Conservation (phyloP, 2,113 vertebrate species). For the Ophiodon elongatus region DNA sequence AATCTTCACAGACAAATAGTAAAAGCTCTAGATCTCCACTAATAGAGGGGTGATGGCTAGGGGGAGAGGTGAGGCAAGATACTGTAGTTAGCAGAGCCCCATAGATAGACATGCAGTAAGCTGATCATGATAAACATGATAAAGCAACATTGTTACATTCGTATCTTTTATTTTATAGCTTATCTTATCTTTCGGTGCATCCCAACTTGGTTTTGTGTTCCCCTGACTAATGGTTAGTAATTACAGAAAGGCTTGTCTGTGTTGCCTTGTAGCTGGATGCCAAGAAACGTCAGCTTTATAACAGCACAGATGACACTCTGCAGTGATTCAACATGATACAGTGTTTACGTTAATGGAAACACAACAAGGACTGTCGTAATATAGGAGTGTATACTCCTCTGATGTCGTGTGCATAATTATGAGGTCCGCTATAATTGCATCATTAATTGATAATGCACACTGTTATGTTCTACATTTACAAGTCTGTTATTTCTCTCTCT, state of each 20-base stretch:
- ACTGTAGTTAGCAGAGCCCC: background rate
- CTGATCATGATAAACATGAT: background rate
- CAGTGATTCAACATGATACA: background rate
- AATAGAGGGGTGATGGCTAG: background rate
- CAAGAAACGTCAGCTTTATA: background rate
- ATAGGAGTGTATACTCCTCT: background rate
- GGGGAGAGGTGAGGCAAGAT: background rate
- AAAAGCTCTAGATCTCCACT: background rate
- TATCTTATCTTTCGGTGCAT: background rate
- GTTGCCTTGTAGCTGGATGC: background rate
- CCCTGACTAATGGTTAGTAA: background rate
- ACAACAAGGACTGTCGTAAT: background rate
- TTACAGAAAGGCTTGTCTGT: background rate
- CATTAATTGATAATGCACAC: background rate
- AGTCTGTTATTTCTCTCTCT: background rate
- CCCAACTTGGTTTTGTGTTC: background rate
- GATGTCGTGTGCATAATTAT: background rate
- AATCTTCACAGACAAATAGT: slow-evolving; percentile 3
- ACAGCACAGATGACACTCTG: background rate
- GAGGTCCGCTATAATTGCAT: background rate
- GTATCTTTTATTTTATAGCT: background rate
- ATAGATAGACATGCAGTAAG: background rate
- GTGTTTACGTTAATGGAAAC: background rate
- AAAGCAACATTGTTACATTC: background rate
- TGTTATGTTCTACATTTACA: background rate